Evolutionary conservation across 2,888 invertebrate genomes (phyloP).

Genomic region (Cephus rjabovi): DNA sequence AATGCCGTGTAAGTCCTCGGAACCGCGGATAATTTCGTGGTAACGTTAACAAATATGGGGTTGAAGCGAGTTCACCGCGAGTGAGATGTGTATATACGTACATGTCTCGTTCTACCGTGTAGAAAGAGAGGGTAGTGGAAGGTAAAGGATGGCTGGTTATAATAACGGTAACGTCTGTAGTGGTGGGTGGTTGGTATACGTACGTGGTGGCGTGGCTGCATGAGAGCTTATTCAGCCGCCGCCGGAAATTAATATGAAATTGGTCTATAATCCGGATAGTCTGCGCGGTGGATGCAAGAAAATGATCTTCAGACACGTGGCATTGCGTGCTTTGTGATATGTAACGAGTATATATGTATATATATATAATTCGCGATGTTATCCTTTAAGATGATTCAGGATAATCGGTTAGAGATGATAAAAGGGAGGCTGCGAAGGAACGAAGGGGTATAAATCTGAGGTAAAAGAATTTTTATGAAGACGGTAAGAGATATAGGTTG

Average conservation of each 20-base stretch:
- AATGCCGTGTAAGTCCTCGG: conserved; percentile 31
- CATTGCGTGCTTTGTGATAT: conserved; percentile 35
- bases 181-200: neutral
- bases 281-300: conserved; percentile 44
- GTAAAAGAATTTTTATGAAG: neutral
- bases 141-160: neutral
- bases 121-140: neutral
- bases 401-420: neutral
- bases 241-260: conserved; percentile 50
- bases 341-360: neutral
- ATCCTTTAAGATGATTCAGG: neutral
- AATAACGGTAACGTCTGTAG: too few relatives aligned
- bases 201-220: neutral
- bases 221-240: conserved; percentile 9
- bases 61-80: neutral
- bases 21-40: conserved; percentile 41
- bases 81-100: too few relatives aligned
- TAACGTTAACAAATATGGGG: conserved; percentile 42
- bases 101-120: too few relatives aligned
- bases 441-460: neutral
- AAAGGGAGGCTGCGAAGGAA: neutral
- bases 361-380: neutral
- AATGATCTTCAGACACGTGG: conserved; percentile 43
- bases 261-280: conserved; percentile 46
- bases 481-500: neutral